Conservation (phyloP, 1,140 invertebrate genomes). For the Drosophila melanica region DNA sequence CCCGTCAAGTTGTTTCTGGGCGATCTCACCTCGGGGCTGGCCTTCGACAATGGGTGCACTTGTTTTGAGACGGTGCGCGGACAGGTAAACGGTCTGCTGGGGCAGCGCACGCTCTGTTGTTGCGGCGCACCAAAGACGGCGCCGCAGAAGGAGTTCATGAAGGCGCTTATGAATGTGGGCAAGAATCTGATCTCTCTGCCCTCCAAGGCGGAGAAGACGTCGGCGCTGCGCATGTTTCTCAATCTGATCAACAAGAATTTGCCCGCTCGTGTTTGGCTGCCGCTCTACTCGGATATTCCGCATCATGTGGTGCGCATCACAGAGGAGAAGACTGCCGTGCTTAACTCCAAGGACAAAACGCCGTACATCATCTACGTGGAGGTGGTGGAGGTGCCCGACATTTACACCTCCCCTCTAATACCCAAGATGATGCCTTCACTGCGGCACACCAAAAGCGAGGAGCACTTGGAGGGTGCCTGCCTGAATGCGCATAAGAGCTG, state of each 20-base stretch:
- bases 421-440: slow-evolving; percentile 91
- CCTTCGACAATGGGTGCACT: slow-evolving; percentile 98
- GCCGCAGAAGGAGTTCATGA: slow-evolving; percentile 94
- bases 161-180: slow-evolving; percentile 94
- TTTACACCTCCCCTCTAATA: slow-evolving; percentile 91
- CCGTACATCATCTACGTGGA: slow-evolving; percentile 99
- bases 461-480: slow-evolving; percentile 85
- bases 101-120: slow-evolving; percentile 89
- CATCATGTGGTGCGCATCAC: slow-evolving; percentile 95
- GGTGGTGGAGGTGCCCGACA: slow-evolving; percentile 95
- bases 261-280: slow-evolving; percentile 98
- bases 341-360: slow-evolving; percentile 99
- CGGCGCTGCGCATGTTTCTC: slow-evolving; percentile 95
- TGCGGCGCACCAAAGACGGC: slow-evolving; percentile 92
- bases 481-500: slow-evolving; percentile 66
- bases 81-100: slow-evolving; percentile 89
- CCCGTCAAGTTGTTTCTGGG: slow-evolving; percentile 90
- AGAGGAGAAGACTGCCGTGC: slow-evolving; percentile 95
- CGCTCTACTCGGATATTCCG: slow-evolving; percentile 96
- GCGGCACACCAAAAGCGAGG: slow-evolving; percentile 96
- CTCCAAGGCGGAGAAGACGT: slow-evolving; percentile 97
- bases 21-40: slow-evolving; percentile 95
- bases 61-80: slow-evolving; percentile 89
- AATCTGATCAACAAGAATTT: slow-evolving; percentile 97
- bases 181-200: slow-evolving; percentile 94